Base-by-base conservation (phyloP, 92 coral and sea anemone genomes). In the Paragorgia papillata region DNA sequence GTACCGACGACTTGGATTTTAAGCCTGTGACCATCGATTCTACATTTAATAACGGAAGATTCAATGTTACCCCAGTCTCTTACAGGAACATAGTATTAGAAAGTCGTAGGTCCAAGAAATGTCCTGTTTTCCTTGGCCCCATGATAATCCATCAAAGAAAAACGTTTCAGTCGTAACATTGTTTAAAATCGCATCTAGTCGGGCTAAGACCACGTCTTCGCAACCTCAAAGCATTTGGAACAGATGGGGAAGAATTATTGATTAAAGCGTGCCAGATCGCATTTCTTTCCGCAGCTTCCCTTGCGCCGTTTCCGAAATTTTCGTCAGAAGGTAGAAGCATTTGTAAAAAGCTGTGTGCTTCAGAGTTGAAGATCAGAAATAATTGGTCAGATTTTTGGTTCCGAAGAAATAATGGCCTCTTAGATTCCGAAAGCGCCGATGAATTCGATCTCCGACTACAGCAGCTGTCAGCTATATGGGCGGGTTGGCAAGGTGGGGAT, bases 201-300 rank as follows among this genome's bases (percentile, higher is more conserved):
- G 10, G 83, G 31, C 3, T 79, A 7, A 10, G 34, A 27, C 77
- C 83, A 63, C 15, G 29, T 43, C 35, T 79, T 8, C 34, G 63
- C 0, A 63, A 57, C 22, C 8, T 85, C n/a, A 76, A 63, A 34
- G 68, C 57, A 0, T 85, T 54, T 48, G 89, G 85, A 1, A 80
- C 85, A 1, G 89, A 73, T 19, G 85, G 85, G 2, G 85, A 80
- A 66, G n/a, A n/a, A n/a, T n/a, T n/a, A n/a, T n/a, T n/a, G n/a
- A n/a, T n/a, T n/a, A n/a, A n/a, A n/a, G n/a, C n/a, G n/a, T n/a
- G n/a, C n/a, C n/a, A n/a, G n/a, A n/a, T n/a, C n/a, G n/a, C n/a
- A n/a, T n/a, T n/a, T n/a, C n/a, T n/a, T n/a, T n/a, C n/a, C n/a
- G n/a, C n/a, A n/a, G n/a, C n/a, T n/a, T n/a, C n/a, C n/a, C n/a